phyloP scores from a whole-genome alignment of 2,113 vertebrate genomes.

The Platichthys flesus region DNA sequence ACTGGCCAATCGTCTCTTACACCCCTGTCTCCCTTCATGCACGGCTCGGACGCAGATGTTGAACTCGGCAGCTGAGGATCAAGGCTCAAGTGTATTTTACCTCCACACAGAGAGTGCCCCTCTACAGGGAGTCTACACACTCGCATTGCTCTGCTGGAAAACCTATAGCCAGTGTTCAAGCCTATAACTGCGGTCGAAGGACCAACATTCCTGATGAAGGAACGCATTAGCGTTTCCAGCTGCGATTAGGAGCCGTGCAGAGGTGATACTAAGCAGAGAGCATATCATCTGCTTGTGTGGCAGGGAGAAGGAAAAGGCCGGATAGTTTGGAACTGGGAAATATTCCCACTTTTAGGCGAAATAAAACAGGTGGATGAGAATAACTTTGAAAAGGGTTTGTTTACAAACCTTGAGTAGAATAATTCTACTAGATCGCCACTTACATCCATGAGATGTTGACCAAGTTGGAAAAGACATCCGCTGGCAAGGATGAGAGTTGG shows the following conservation, averaged over 20 bases:
- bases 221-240: constrained; percentile 66
- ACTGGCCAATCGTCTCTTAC: constrained; percentile 12
- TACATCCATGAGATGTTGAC: constrained; percentile 96
- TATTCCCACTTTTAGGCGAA: constrained; percentile 6
- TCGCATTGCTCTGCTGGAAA: constrained; percentile 37
- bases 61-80: constrained; percentile 40
- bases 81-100: constrained; percentile 65
- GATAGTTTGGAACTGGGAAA: constrained; percentile 14
- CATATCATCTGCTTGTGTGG: constrained; percentile 55
- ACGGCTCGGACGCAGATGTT: constrained; percentile 56
- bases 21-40: constrained; percentile 35
- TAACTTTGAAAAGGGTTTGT: neutral
- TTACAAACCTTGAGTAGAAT: neutral
- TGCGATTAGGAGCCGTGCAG: constrained; percentile 58
- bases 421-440: constrained; percentile 72
- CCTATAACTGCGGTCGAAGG: constrained; percentile 52
- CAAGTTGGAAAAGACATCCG: constrained; percentile 87
- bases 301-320: constrained; percentile 19
- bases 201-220: constrained; percentile 65
- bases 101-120: constrained; percentile 29
- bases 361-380: constrained; percentile 50
- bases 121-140: constrained; percentile 39
- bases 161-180: constrained; percentile 35
- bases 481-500: constrained; percentile 85
- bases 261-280: constrained; percentile 69